These are phyloP conservation scores for Aricia artaxerxes DNA, from an alignment of 2,888 invertebrate species.

Conservation along the genomic window DNA sequence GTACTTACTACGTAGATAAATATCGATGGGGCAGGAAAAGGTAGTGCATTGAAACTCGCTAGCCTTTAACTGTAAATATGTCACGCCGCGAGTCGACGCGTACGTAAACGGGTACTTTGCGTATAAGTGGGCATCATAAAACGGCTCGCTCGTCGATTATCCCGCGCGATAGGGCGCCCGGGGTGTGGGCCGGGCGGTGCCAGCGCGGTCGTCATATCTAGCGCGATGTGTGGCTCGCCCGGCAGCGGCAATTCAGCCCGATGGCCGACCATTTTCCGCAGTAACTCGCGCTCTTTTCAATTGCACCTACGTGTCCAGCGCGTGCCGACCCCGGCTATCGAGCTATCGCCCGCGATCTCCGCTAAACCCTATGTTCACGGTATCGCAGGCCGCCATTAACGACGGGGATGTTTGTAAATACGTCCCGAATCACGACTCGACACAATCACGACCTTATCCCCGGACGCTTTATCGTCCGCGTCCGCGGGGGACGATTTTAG, in stretches of 20 bases:
- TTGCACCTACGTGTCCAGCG: slow-evolving; percentile 68
- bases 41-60: slow-evolving; percentile 26
- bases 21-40: slow-evolving; percentile 52
- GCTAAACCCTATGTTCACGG: slow-evolving; percentile 66
- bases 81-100: neutral
- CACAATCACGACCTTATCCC: slow-evolving; percentile 49
- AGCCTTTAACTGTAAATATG: slow-evolving; percentile 23
- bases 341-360: slow-evolving; percentile 59
- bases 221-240: slow-evolving; percentile 49
- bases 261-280: slow-evolving; percentile 66
- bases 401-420: neutral
- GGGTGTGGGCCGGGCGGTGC: slow-evolving; percentile 31
- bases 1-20: slow-evolving; percentile 55
- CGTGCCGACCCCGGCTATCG: slow-evolving; percentile 68
- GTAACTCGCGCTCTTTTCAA: slow-evolving; percentile 74
- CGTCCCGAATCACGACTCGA: slow-evolving; percentile 39
- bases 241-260: slow-evolving; percentile 67
- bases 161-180: slow-evolving; percentile 25
- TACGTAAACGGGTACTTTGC: slow-evolving; percentile 5
- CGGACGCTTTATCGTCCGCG: slow-evolving; percentile 34
- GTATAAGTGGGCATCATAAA: slow-evolving; percentile 18
- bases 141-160: slow-evolving; percentile 15
- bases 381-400: neutral
- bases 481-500: slow-evolving; percentile 65
- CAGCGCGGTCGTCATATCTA: slow-evolving; percentile 30